These are phyloP conservation scores for Hydrolagus colliei DNA, from an alignment of 2,797 vertebrate species.

Conservation along the genomic window DNA sequence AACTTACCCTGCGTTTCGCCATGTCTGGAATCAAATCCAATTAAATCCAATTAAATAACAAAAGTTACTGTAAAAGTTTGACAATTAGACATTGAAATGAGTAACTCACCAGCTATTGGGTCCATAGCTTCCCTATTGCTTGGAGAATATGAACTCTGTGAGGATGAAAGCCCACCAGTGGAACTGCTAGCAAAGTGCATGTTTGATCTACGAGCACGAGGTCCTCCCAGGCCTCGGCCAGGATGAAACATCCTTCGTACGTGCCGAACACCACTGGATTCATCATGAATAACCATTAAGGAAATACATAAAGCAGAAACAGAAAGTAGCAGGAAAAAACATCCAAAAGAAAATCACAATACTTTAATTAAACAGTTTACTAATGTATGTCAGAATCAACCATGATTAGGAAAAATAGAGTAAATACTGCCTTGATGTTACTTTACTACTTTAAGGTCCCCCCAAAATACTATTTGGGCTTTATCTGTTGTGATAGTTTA, in stretches of 20 bases:
- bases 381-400: too few relatives aligned
- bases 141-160: conserved; percentile 97
- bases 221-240: conserved; percentile 86
- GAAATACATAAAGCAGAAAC: conserved; percentile 36
- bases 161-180: conserved; percentile 86
- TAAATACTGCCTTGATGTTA: too few relatives aligned
- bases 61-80: not conserved
- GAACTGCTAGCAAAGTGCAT: conserved; percentile 99
- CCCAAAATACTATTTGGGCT: too few relatives aligned
- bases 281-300: conserved; percentile 79
- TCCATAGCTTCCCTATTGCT: conserved; percentile 99
- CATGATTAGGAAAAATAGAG: too few relatives aligned
- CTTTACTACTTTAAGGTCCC: too few relatives aligned
- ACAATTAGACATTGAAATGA: not conserved
- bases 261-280: conserved; percentile 96
- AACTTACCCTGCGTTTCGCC: too few relatives aligned
- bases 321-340: not conserved
- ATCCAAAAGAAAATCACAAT: not conserved
- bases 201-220: conserved; percentile 94
- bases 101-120: conserved; percentile 87
- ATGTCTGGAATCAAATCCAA: too few relatives aligned
- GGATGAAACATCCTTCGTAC: conserved; percentile 98
- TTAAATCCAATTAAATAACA: too few relatives aligned
- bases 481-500: too few relatives aligned
- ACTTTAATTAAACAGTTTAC: not conserved